Conservation (phyloP, 2,888 invertebrate species). For the Lithodes maja region DNA sequence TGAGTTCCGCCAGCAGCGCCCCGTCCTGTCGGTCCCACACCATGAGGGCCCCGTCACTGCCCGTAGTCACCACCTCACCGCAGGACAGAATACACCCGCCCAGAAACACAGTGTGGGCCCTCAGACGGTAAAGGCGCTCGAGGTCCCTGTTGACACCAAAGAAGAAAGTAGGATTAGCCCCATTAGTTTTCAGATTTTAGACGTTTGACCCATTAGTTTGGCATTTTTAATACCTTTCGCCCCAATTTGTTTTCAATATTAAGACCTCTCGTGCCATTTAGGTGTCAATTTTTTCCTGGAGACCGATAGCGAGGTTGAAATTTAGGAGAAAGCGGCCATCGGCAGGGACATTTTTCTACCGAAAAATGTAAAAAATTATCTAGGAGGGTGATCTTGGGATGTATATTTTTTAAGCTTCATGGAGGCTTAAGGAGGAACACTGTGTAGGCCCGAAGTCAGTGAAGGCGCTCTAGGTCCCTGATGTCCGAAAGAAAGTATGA, state of each 20-base stretch:
- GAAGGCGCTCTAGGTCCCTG: background rate
- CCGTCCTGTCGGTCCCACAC: conserved; percentile 57
- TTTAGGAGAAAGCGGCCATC: background rate
- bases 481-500: too few relatives aligned
- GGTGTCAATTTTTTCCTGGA: too few relatives aligned
- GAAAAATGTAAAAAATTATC: too few relatives aligned
- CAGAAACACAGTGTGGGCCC: conserved; percentile 54
- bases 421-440: background rate
- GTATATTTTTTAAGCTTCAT: too few relatives aligned
- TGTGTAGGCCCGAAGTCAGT: background rate
- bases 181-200: too few relatives aligned
- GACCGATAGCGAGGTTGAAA: background rate
- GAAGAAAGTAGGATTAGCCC: too few relatives aligned
- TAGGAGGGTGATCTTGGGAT: too few relatives aligned
- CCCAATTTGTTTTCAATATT: too few relatives aligned
- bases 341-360: too few relatives aligned
- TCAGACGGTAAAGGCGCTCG: conserved; percentile 36
- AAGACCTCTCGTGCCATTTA: too few relatives aligned
- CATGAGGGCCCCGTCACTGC: conserved; percentile 55
- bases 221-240: too few relatives aligned
- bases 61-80: conserved; percentile 52
- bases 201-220: too few relatives aligned
- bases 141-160: conserved; percentile 20
- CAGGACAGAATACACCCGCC: conserved; percentile 41
- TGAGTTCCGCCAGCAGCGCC: conserved; percentile 45